Conservation (phyloP, 2,113 vertebrate genomes). For the Ursus arctos region DNA sequence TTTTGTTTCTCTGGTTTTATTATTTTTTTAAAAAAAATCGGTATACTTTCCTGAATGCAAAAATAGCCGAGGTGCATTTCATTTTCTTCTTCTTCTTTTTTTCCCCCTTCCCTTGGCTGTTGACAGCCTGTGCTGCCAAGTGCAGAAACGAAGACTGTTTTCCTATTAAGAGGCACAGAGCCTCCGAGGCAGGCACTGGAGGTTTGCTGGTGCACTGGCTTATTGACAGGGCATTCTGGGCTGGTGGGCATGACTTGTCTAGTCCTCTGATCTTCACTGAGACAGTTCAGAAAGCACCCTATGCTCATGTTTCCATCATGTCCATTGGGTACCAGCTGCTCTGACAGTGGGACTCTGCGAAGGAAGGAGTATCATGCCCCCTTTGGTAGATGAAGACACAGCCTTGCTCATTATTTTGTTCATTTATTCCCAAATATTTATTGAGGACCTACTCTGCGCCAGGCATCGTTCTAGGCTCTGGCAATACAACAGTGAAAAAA, state of each 20-base stretch:
- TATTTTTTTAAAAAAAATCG: constrained; percentile 50
- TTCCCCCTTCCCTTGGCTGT: background rate
- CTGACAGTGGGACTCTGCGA: background rate
- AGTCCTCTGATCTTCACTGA: background rate
- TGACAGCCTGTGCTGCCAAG: constrained; percentile 50
- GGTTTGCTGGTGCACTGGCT: background rate
- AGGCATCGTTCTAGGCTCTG: background rate
- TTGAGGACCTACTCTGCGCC: background rate
- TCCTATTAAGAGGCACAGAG: constrained; percentile 42
- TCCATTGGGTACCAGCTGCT: background rate
- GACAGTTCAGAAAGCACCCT: background rate
- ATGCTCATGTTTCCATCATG: background rate
- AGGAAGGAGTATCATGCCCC: background rate
- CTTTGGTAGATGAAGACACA: background rate
- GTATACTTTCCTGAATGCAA: constrained; percentile 61
- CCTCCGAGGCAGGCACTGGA: background rate
- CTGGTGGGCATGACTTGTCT: background rate
- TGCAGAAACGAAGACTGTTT: constrained; percentile 38
- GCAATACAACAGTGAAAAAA: background rate
- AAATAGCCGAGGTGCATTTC: constrained; percentile 57
- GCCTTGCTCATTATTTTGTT: background rate
- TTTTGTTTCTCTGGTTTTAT: constrained; percentile 74
- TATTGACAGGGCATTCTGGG: background rate
- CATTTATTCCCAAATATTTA: background rate
- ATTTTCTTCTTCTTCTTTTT: background rate